Percentiles rank a stretch among this genome's conserved stretches.
Conservation (phyloP, 30 jellyfish, hydroid and myxozoan genomes). For the Chrysaora quinquecirrha region DNA sequence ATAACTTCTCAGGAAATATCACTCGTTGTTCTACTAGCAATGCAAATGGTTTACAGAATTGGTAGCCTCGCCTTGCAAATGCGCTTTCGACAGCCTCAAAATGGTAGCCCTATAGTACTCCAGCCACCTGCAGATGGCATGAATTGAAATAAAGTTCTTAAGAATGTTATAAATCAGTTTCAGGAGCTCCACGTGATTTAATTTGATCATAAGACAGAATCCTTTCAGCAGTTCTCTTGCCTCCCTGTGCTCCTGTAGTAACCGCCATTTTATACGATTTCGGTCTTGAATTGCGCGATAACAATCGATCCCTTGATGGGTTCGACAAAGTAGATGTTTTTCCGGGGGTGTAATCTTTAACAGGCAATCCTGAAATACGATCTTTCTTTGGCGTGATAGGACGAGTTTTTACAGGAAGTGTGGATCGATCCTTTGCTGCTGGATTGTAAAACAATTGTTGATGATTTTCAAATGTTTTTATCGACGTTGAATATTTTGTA, state of each 20-base stretch:
- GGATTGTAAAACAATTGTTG: constrained; percentile 45
- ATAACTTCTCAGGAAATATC: too few relatives aligned
- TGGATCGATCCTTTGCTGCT: neutral
- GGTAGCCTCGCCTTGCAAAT: too few relatives aligned
- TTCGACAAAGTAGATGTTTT: constrained; percentile 31
- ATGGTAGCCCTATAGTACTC: too few relatives aligned
- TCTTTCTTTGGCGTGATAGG: neutral
- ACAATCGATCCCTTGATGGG: constrained; percentile 45
- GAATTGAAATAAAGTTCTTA: neutral
- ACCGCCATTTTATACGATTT: constrained; percentile 81
- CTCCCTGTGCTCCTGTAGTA: constrained; percentile 24
- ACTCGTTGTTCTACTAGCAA: too few relatives aligned
- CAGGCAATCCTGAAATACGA: constrained; percentile 23
- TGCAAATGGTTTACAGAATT: too few relatives aligned
- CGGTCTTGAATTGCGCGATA: constrained; percentile 74
- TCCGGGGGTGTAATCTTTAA: constrained; percentile 11
- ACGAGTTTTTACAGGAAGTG: neutral
- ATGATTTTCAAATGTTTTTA: constrained; percentile 18
- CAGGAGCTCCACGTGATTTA: constrained; percentile 43
- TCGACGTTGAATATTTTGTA: neutral
- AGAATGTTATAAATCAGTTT: constrained; percentile 62
- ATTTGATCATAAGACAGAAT: constrained; percentile 37
- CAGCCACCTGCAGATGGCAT: too few relatives aligned
- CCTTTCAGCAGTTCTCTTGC: constrained; percentile 34
- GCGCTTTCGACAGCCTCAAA: too few relatives aligned